Percentiles rank a stretch among this genome's conserved stretches.
Conservation (phyloP, 1,140 invertebrate genomes). For the Tachypleus tridentatus region DNA sequence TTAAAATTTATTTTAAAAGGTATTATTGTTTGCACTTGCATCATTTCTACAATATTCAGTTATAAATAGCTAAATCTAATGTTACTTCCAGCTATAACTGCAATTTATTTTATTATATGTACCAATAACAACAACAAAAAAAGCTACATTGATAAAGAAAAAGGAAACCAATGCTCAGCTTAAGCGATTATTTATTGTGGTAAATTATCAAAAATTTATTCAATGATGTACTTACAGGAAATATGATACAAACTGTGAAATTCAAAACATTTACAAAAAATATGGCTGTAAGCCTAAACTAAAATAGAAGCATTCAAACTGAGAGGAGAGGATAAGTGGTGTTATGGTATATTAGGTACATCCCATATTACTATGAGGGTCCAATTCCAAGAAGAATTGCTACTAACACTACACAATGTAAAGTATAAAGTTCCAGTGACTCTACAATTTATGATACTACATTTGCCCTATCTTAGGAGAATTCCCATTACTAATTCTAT, state of each 20-base stretch:
- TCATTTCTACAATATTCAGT: too few relatives aligned
- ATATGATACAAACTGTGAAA: constrained; percentile 37
- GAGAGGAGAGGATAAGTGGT: constrained; percentile 17
- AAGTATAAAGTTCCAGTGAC: constrained; percentile 18
- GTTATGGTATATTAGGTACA: constrained; percentile 15
- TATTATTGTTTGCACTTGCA: too few relatives aligned
- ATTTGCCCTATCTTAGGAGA: background rate
- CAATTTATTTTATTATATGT: too few relatives aligned
- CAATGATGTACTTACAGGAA: constrained; percentile 36
- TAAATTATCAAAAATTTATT: constrained; percentile 39
- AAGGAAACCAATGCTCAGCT: too few relatives aligned
- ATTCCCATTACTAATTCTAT: too few relatives aligned
- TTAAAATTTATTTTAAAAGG: too few relatives aligned
- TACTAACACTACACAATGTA: background rate
- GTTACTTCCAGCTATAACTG: too few relatives aligned
- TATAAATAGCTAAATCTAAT: too few relatives aligned
- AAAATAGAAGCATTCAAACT: constrained; percentile 28
- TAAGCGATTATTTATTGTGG: constrained; percentile 23
- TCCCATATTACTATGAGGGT: background rate
- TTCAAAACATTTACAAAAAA: constrained; percentile 30
- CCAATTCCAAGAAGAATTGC: background rate
- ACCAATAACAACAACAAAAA: too few relatives aligned
- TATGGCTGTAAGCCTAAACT: constrained; percentile 27
- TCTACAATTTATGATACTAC: constrained; percentile 15
- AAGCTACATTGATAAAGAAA: too few relatives aligned